A percentile compares a stretch with the other conserved stretches of the same genome.
Evolutionary conservation across 2,888 invertebrate species (phyloP).

Genomic region (Dicyrtoma fusca): DNA sequence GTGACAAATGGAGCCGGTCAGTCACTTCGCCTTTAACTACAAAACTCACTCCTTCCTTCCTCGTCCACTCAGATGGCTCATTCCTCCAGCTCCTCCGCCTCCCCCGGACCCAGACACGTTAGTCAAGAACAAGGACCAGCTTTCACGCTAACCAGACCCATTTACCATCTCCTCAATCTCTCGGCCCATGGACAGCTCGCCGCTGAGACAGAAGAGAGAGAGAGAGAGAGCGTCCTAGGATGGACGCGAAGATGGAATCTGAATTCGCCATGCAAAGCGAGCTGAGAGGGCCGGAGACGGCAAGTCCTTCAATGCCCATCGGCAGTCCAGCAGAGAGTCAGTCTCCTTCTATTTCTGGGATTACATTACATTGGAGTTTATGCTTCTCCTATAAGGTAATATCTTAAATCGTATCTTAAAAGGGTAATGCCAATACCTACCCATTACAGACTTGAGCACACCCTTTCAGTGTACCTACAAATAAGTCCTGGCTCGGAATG

Average conservation of each 20-base stretch:
- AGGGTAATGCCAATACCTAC: too few species aligned
- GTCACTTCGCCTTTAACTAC: constrained; percentile 8
- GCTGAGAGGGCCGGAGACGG: neutral
- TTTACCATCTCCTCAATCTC: neutral
- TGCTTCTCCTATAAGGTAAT: too few species aligned
- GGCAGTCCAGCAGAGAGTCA: too few species aligned
- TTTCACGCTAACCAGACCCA: neutral
- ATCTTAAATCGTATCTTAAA: too few species aligned
- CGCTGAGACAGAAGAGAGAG: neutral
- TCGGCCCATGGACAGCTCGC: neutral
- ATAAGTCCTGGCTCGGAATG: too few species aligned
- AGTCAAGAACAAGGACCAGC: too few species aligned
- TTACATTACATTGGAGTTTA: neutral
- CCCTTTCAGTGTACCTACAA: too few species aligned
- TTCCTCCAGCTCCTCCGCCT: too few species aligned
- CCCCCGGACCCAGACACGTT: too few species aligned
- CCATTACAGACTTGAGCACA: too few species aligned
- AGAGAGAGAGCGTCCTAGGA: neutral
- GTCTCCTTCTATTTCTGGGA: neutral
- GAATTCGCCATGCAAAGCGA: neutral
- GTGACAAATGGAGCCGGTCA: constrained; percentile 53
- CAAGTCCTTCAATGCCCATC: too few species aligned
- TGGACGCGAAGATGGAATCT: neutral
- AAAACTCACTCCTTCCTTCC: neutral
- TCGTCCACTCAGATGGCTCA: neutral